Percentiles rank a stretch among this genome's conserved stretches.
Conservation (phyloP, 2,888 invertebrate genomes). For the Chalcis sispes region DNA sequence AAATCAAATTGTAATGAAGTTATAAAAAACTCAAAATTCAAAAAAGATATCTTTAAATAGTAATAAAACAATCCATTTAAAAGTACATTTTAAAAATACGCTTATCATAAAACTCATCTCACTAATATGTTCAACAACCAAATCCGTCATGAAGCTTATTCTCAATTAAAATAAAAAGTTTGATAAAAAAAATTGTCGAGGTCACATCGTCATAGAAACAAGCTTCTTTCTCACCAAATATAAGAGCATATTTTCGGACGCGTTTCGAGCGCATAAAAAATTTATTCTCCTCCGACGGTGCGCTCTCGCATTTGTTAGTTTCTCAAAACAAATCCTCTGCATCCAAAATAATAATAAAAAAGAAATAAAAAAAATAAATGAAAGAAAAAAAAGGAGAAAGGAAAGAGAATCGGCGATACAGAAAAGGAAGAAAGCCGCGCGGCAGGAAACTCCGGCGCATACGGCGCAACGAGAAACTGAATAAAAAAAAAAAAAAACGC, state of each 20-base stretch:
- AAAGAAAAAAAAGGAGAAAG: not conserved
- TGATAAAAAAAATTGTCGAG: constrained; percentile 37
- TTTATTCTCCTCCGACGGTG: constrained; percentile 14
- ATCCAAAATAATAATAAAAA: not conserved
- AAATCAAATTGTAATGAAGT: too few relatives aligned
- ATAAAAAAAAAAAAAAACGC: too few relatives aligned
- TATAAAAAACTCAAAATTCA: too few relatives aligned
- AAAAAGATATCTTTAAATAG: too few relatives aligned
- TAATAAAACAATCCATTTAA: too few relatives aligned
- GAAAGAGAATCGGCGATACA: not conserved
- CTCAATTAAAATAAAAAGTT: constrained; percentile 9
- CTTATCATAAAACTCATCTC: too few relatives aligned
- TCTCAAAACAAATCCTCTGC: not conserved
- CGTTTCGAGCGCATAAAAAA: constrained; percentile 34
- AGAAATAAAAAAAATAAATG: not conserved
- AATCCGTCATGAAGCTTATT: not conserved
- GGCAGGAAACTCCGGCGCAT: too few relatives aligned
- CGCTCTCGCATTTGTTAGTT: not conserved
- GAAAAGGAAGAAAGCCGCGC: not conserved
- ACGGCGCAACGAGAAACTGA: too few relatives aligned
- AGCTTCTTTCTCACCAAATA: not conserved
- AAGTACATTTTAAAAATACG: too few relatives aligned
- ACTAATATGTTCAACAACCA: too few relatives aligned
- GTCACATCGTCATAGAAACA: not conserved
- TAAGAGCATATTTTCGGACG: constrained; percentile 21